Percentiles rank a stretch among this genome's conserved stretches.
Conservation (phyloP, 1,140 invertebrate species). For the Steinernema khuongi region DNA sequence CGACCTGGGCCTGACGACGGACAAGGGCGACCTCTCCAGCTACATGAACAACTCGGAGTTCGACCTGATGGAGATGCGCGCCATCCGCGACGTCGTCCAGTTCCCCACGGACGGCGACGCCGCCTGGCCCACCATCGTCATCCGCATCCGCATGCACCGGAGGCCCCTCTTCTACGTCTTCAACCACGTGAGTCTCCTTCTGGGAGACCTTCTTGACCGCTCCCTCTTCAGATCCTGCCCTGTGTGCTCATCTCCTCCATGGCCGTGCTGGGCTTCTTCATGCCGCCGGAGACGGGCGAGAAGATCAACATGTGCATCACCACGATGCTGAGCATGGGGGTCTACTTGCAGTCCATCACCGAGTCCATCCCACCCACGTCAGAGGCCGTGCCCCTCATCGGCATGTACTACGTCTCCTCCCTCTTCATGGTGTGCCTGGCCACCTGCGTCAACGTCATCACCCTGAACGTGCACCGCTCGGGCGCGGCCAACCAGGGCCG, state of each 20-base stretch:
- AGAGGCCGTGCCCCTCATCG: conserved; percentile 77
- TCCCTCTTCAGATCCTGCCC: conserved; percentile 63
- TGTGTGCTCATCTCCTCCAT: conserved; percentile 78
- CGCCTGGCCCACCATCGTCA: conserved; percentile 46
- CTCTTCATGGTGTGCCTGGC: conserved; percentile 83
- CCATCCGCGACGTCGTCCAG: conserved; percentile 47
- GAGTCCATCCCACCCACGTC: conserved; percentile 82
- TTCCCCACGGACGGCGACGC: conserved; percentile 38
- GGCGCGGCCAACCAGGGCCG: conserved; percentile 63
- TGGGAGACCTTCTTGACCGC: background rate
- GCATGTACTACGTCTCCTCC: conserved; percentile 82
- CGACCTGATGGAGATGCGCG: conserved; percentile 50
- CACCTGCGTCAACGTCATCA: conserved; percentile 70
- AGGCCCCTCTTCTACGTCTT: conserved; percentile 56
- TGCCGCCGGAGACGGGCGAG: conserved; percentile 82
- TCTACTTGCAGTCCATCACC: conserved; percentile 83
- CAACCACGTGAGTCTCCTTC: conserved; percentile 45
- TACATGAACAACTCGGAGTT: conserved; percentile 57
- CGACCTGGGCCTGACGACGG: conserved; percentile 51
- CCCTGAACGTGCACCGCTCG: conserved; percentile 77
- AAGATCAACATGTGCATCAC: conserved; percentile 74
- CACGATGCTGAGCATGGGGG: conserved; percentile 81
- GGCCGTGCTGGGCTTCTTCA: conserved; percentile 83
- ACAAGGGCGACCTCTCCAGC: conserved; percentile 48
- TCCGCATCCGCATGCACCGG: conserved; percentile 49